These are phyloP conservation scores for Cantharis flavilabris DNA, from an alignment of 2,888 invertebrate species.

Conservation along the genomic window DNA sequence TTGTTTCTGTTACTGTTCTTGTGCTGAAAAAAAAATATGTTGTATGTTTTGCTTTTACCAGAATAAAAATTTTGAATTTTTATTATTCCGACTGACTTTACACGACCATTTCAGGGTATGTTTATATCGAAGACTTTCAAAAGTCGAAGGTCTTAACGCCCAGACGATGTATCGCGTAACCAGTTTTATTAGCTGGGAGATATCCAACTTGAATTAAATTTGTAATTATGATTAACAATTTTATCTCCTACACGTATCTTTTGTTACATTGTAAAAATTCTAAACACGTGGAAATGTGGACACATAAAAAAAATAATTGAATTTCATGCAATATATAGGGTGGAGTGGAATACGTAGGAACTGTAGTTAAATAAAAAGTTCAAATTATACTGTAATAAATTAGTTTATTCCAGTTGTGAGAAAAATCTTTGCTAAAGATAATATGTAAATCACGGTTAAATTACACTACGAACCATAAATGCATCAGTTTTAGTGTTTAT, in stretches of 20 bases:
- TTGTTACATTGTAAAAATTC: neutral
- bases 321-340: neutral
- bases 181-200: neutral
- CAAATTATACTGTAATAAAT: neutral
- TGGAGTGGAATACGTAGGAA: neutral
- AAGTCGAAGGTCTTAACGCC: neutral
- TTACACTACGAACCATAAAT: neutral
- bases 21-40: constrained; percentile 63
- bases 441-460: neutral
- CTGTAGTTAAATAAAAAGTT: neutral
- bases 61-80: neutral
- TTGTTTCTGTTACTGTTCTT: constrained; percentile 83
- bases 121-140: neutral
- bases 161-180: neutral
- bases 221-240: neutral
- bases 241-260: neutral
- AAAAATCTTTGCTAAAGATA: neutral
- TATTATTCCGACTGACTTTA: neutral
- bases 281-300: neutral
- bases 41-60: neutral
- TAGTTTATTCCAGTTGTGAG: neutral
- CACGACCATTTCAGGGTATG: neutral
- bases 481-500: neutral
- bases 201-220: neutral
- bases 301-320: neutral